phyloP scores from a whole-genome alignment of 92 coral and sea anemone species.

The Palythoa grandiflora region DNA sequence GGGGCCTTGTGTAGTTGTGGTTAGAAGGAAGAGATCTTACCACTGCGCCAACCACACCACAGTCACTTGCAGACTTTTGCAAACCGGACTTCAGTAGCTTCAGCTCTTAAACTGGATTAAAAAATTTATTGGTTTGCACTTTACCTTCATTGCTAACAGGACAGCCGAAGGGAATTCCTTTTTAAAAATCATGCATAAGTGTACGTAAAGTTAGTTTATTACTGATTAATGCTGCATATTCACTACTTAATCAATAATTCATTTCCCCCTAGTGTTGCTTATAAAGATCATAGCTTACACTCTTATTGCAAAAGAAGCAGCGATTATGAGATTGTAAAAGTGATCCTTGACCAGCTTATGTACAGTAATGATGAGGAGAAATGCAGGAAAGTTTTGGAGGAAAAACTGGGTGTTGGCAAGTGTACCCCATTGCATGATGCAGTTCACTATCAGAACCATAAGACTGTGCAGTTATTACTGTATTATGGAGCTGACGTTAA shows the following conservation, averaged over 20 bases:
- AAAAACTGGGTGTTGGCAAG: conserved; percentile 3
- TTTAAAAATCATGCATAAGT: too few relatives aligned
- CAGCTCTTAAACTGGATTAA: too few relatives aligned
- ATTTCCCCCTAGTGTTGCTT: neutral
- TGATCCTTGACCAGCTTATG: neutral
- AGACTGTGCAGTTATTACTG: neutral
- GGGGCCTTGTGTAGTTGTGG: too few relatives aligned
- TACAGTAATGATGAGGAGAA: neutral
- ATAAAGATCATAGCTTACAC: neutral
- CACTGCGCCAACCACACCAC: too few relatives aligned
- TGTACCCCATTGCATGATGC: conserved; percentile 29
- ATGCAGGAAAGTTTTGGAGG: neutral
- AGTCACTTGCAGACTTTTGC: too few relatives aligned
- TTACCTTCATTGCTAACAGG: too few relatives aligned
- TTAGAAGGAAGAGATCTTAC: too few relatives aligned
- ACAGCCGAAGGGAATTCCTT: too few relatives aligned
- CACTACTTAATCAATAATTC: neutral
- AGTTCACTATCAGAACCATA: neutral
- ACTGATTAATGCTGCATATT: too few relatives aligned
- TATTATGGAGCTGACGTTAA: conserved; percentile 24
- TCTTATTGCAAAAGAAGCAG: neutral
- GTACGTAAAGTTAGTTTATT: too few relatives aligned
- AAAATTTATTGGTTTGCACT: too few relatives aligned
- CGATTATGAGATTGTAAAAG: neutral
- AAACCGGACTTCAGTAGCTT: too few relatives aligned